Base-by-base conservation (phyloP, 2,888 invertebrate species). In the Spodoptera littoralis region DNA sequence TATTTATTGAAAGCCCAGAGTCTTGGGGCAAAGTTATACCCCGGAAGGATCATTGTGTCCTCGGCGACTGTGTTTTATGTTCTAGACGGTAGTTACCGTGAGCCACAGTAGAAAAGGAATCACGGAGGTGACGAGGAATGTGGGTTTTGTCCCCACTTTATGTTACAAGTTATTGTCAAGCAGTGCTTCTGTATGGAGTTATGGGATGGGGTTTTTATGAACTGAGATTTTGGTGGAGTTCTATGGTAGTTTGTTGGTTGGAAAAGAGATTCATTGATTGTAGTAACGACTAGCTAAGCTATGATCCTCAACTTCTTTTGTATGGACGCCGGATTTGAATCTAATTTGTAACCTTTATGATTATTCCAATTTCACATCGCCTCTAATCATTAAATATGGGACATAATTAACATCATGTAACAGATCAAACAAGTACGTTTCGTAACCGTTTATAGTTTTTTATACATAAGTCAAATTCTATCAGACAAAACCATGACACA, bases 1-100 rank as follows among this genome's bases (percentile, higher is more conserved):
- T 94, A 94, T 94, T 94, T 94, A 94, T 93, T 87, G 92, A 90
- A 89, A 90, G 87, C 83, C 85, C 63, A 52, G 57, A 60, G 71
- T 68, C 79, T 78, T 69, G 61, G 68, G 60, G 18, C 47, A 76
- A 86, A 91, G 89, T 90, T 91, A 92, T 88, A 87, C 83, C 77
- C 83, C 69, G 75, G 75, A 69, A 84, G 91, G 93, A 92, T 93
- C 92, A 90, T 79, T 80, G 86, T 91, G 93, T 92, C 92, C 82
- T 85, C 89, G 84, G 78, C 60, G 65, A 70, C 79, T 74, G 73
- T 89, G 84, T 80, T 92, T 92, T 93, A 93, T 81, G 82, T 67
- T 58, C 60, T 60, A 48, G 53, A 45, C 36, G 66, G 76, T 64
- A 77, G 80, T 81, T 72, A 72, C 58, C 51, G 58, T 67, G 80